Percentiles rank a stretch among this genome's conserved stretches.
These are phyloP conservation scores for Latrodectus hesperus DNA, from an alignment of 2,888 invertebrate species.

Conservation along the genomic window DNA sequence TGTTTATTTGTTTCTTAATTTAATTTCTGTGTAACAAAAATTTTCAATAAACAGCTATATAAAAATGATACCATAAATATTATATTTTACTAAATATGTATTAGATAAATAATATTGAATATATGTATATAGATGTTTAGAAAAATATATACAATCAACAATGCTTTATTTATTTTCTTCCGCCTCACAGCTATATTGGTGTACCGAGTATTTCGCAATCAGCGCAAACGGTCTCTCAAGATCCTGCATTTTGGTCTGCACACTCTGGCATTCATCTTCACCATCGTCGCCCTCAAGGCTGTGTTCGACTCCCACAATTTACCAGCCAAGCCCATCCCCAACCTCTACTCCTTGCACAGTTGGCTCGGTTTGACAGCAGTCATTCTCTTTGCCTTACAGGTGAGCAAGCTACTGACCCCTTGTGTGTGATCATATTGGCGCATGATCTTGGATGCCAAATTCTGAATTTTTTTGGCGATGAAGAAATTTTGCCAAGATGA, in stretches of 20 bases:
- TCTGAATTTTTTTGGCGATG: no score
- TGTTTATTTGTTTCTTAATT: no score
- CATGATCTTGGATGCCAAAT: no score
- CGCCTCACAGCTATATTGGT: conserved; percentile 83
- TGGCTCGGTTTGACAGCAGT: conserved; percentile 87
- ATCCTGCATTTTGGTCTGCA: conserved; percentile 84
- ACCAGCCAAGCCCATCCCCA: conserved; percentile 79
- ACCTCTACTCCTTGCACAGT: conserved; percentile 85
- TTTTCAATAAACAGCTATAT: no score
- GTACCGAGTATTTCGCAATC: conserved; percentile 84
- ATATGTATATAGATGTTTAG: no score
- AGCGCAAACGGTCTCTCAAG: conserved; percentile 84
- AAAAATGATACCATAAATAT: no score
- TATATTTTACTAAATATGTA: no score
- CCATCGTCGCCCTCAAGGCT: conserved; percentile 83
- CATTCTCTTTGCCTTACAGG: conserved; percentile 84
- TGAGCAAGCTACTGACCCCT: conserved; percentile 73
- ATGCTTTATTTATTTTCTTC: conserved; percentile 26
- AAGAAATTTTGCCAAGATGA: no score
- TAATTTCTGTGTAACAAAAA: no score
- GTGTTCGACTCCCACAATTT: conserved; percentile 88
- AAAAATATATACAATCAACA: no score
- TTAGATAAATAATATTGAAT: no score
- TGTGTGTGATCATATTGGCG: no score
- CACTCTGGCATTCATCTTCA: conserved; percentile 81